Conservation (phyloP, 1,140 invertebrate genomes). For the Hestina assimilis region DNA sequence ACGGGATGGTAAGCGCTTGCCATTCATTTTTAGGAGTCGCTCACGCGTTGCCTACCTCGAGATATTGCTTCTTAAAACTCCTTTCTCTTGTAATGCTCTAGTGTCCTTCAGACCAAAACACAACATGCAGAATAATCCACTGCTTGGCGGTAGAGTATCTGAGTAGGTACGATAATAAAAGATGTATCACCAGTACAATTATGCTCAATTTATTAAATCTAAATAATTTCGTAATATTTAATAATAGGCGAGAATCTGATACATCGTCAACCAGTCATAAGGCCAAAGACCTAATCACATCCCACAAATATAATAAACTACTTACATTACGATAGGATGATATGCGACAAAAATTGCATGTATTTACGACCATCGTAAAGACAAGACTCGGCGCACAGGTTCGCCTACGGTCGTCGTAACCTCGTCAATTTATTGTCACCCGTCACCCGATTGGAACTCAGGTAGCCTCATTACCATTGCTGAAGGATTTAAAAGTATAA, state of each 20-base stretch:
- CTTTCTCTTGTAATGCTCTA: no score
- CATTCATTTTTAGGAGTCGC: no score
- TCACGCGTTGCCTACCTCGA: no score
- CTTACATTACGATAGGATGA: constrained; percentile 6
- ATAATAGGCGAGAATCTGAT: constrained; percentile 1
- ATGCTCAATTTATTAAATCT: no score
- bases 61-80: no score
- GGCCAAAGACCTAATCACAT: not conserved
- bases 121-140: no score
- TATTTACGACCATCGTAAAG: constrained; percentile 12
- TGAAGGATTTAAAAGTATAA: not conserved
- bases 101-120: no score
- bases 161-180: no score
- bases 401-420: constrained; percentile 11
- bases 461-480: not conserved
- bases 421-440: constrained; percentile 24
- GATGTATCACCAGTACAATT: no score
- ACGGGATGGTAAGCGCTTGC: no score
- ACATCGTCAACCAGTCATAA: not conserved
- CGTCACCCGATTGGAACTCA: constrained; percentile 10
- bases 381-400: not conserved
- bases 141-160: no score
- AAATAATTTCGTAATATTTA: not conserved
- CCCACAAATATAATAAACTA: constrained; percentile 1
- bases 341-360: constrained; percentile 15